phyloP scores from a whole-genome alignment of 2,888 invertebrate species.

The Watsonalla binaria region DNA sequence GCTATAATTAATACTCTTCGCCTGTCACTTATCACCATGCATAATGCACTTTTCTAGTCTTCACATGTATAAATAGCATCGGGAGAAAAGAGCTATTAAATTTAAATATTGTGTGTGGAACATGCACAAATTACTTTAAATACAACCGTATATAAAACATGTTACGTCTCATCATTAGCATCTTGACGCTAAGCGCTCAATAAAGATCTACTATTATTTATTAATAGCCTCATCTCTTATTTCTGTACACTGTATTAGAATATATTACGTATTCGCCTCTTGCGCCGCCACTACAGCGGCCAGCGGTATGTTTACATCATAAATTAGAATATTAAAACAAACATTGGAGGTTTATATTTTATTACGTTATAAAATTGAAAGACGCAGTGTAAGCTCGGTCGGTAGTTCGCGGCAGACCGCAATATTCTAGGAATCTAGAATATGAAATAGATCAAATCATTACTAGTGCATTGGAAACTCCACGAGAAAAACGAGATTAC shows the following conservation, averaged over 20 bases:
- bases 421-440: conserved; percentile 19
- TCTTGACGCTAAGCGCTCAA: conserved; percentile 19
- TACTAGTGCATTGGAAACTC: background rate
- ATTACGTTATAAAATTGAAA: conserved; percentile 61
- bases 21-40: too few relatives aligned
- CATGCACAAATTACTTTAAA: background rate
- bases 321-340: conserved; percentile 67
- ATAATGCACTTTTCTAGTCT: too few relatives aligned
- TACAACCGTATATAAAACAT: background rate
- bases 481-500: conserved; percentile 2
- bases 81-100: too few relatives aligned
- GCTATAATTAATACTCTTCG: too few relatives aligned
- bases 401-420: conserved; percentile 27
- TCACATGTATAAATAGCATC: too few relatives aligned
- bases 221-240: conserved; percentile 11
- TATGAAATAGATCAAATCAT: conserved; percentile 21
- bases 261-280: conserved; percentile 10
- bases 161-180: conserved; percentile 11
- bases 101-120: background rate
- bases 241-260: conserved; percentile 13
- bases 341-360: conserved; percentile 64
- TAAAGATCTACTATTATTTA: conserved; percentile 13
- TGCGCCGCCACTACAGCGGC: conserved; percentile 12
- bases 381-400: conserved; percentile 36
- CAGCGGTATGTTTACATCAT: conserved; percentile 56